These are phyloP conservation scores for Stenodema calcarata DNA, from an alignment of 2,888 invertebrate genomes.

Conservation along the genomic window DNA sequence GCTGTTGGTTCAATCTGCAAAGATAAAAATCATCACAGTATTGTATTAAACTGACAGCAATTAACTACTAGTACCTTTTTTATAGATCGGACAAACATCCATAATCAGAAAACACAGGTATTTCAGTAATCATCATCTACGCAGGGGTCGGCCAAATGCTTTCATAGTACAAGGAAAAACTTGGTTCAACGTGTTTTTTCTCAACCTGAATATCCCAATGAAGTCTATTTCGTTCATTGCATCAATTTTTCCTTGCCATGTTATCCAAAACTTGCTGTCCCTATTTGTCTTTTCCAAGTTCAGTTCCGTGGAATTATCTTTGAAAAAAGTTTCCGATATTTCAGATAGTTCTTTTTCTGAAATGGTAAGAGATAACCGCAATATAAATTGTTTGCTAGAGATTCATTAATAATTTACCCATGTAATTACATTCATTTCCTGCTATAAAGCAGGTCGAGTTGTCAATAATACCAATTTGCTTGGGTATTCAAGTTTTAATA, in stretches of 20 bases:
- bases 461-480: too few species aligned
- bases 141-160: too few species aligned
- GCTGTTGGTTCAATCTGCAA: not conserved
- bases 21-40: not conserved
- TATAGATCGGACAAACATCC: too few species aligned
- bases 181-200: too few species aligned
- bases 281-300: not conserved
- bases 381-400: not conserved
- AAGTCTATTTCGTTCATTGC: conserved; percentile 9
- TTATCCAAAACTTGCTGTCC: conserved; percentile 9
- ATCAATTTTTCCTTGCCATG: conserved; percentile 15
- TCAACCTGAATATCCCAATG: conserved; percentile 36
- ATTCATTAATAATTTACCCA: too few species aligned
- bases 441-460: too few species aligned
- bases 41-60: too few species aligned
- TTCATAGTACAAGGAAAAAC: too few species aligned
- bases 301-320: not conserved
- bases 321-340: not conserved
- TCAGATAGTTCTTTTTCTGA: conserved; percentile 15
- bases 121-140: too few species aligned
- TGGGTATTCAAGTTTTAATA: too few species aligned
- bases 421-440: not conserved
- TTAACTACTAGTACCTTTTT: too few species aligned
- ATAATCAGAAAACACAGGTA: too few species aligned
- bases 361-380: not conserved